Evolutionary conservation across 2,113 vertebrate genomes (phyloP), one percentile per base, ranked within the genome.

Genomic region (Columba janthina): DNA sequence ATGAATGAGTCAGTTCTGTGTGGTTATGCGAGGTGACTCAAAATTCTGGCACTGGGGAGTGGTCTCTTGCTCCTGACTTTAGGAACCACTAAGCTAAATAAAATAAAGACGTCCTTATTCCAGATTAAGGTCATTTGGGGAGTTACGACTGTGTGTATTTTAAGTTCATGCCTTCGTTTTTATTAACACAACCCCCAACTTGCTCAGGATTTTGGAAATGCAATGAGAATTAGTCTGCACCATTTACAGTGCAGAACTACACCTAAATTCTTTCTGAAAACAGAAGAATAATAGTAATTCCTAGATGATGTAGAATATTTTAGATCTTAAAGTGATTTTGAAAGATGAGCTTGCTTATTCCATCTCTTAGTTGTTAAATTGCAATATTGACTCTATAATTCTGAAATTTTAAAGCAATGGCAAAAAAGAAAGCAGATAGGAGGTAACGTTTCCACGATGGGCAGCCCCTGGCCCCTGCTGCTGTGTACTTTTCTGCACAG

Each of bases 71-170:
- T 65, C 90, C 67, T 88, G 20, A 58, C 54, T 83, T 50, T 46
- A 88, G 72, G 62, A 93, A 91, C 54, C 54, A 71, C 74, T 71
- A 58, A 86, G 38, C 40, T 54, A 73, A 95, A 92, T 92, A 91
- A 95, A 93, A 88, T 74, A 93, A 90, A 96, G 80, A 64, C 8
- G 1, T 78, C 54, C 80, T 75, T 94, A 94, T 95, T 89, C 44
- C 69, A 71, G 44, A 74, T 87, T 81, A 94, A 89, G 85, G 71
- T 51, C 67, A 85, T 70, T 14, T 79, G 48, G 91, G 85, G 67
- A 94, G 42, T 70, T 73, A 54, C 32, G 73, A 17, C 50, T 17
- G 31, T 15, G 15, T 60, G 11, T 22, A 15, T 75, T 92, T 76
- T 53, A 67, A 85, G 84, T 92, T 92, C 87, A n/a, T 82, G 85